Evolutionary conservation across 37 sponge, comb jelly and placozoan genomes (phyloP).

Genomic region (Bolinopsis microptera): DNA sequence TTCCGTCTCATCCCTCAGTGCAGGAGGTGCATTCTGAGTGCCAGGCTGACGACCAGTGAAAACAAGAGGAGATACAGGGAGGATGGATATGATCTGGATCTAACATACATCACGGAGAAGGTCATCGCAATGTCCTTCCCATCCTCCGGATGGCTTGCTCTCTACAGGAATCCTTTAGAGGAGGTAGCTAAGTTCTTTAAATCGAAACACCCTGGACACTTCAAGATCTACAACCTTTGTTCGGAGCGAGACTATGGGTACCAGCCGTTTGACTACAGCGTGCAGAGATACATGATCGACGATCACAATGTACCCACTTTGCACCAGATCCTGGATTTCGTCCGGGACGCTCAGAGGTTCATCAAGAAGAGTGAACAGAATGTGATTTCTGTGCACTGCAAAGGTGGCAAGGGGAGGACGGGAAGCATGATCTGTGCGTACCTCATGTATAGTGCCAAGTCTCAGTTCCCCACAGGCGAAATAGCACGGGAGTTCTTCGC

Average conservation of each 20-base stretch:
- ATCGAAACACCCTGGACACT: constrained; percentile 71
- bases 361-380: constrained; percentile 66
- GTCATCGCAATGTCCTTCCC: constrained; percentile 87
- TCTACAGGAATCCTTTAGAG: constrained; percentile 75
- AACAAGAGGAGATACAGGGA: constrained; percentile 75
- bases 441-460: constrained; percentile 41
- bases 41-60: constrained; percentile 62
- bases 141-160: constrained; percentile 69
- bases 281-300: constrained; percentile 56
- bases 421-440: constrained; percentile 65
- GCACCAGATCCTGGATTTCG: constrained; percentile 50
- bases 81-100: constrained; percentile 77
- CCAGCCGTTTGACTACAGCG: constrained; percentile 39
- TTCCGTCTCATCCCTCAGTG: constrained; percentile 53
- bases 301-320: constrained; percentile 69
- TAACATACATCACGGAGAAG: constrained; percentile 77
- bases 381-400: constrained; percentile 79
- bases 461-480: constrained; percentile 23
- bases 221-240: constrained; percentile 79
- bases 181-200: constrained; percentile 74
- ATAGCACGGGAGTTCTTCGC: constrained; percentile 71
- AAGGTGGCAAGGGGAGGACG: constrained; percentile 76
- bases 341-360: constrained; percentile 47
- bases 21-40: constrained; percentile 46
- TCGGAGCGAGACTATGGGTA: constrained; percentile 68